phyloP scores from a whole-genome alignment of 2,113 vertebrate genomes.

The Dissostichus mawsoni region DNA sequence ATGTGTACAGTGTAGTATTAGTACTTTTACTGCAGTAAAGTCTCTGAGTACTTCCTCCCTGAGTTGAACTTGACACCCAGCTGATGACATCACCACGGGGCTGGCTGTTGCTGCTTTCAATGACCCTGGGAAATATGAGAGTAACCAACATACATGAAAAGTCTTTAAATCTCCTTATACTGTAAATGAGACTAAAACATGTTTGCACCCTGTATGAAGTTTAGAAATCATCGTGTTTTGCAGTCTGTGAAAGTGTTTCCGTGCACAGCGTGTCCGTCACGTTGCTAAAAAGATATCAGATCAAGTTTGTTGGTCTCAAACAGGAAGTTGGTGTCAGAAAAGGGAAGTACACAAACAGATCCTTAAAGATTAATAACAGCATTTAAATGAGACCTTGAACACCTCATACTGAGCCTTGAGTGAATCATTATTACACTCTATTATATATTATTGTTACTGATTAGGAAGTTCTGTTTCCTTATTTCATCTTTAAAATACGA shows the following conservation, averaged over 20 bases:
- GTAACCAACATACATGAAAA: too few species aligned
- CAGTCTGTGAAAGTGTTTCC: too few species aligned
- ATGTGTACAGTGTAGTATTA: not conserved
- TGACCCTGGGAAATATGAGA: not conserved
- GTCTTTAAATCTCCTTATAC: too few species aligned
- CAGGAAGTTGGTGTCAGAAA: not conserved
- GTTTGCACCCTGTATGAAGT: too few species aligned
- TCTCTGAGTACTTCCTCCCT: not conserved
- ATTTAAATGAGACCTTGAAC: too few species aligned
- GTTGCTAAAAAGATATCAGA: not conserved
- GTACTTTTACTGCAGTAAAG: not conserved
- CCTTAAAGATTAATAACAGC: not conserved
- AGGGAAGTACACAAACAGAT: not conserved
- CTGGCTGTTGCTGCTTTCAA: slow-evolving; percentile 5
- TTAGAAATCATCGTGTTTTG: too few species aligned
- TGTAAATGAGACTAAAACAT: not conserved
- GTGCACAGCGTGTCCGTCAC: too few species aligned
- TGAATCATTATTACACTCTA: not conserved
- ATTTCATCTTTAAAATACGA: too few species aligned
- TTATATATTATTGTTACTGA: too few species aligned
- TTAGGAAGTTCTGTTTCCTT: too few species aligned
- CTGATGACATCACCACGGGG: slow-evolving; percentile 30
- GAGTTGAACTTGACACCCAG: slow-evolving; percentile 42
- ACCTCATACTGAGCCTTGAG: not conserved
- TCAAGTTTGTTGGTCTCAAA: not conserved